Evolutionary conservation across 2,113 vertebrate genomes (phyloP), one percentile per base, ranked within the genome.

Genomic region (Thamnophis sirtalis): DNA sequence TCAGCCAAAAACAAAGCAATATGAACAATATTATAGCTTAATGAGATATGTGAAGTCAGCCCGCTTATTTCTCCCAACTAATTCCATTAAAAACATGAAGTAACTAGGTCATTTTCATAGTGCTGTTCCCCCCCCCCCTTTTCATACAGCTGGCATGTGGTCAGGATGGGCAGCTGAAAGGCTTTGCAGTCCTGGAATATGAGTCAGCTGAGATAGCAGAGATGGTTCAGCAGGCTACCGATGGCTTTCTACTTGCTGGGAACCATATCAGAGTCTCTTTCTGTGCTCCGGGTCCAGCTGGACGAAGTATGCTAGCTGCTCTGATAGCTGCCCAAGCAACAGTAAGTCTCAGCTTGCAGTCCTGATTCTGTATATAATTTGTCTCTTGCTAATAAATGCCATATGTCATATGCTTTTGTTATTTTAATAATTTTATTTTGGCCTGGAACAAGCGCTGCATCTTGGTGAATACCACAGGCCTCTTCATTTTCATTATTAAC

Each of bases 281-380:
- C 97, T 99, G 99, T 13, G 99, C 98, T 24, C 99, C 99, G 0
- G 99, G 99, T 0, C 98, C 98, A 3, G 98, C 99, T 0, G 99
- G 99, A 28, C 98, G 98, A 93, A 99, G 98, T 96, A 99, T 98
- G 98, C 91, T 99, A 94, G 98, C 99, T 0, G 99, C 99, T 0
- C 97, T 99, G 55, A 99, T 99, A 0, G 99, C 99, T 0, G 99
- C 99, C 0, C 99, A 99, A 93, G 98, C 98, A 9, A 99, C 98
- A 96, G 99, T 99, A 97, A 95, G 94, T 49, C 33, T 5, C 8
- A 17, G 8, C 22, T 48, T 8, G 1, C 43, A 55, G 13, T 86
- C 38, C n/a, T 68, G n/a, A 2, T 33, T 51, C 80, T 63, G 2
- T 3, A 1, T 13, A 2, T 53, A 13, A 33, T 51, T 24, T 58